phyloP scores from a whole-genome alignment of 2,797 vertebrate species.

The Bryconaethiops microstoma region DNA sequence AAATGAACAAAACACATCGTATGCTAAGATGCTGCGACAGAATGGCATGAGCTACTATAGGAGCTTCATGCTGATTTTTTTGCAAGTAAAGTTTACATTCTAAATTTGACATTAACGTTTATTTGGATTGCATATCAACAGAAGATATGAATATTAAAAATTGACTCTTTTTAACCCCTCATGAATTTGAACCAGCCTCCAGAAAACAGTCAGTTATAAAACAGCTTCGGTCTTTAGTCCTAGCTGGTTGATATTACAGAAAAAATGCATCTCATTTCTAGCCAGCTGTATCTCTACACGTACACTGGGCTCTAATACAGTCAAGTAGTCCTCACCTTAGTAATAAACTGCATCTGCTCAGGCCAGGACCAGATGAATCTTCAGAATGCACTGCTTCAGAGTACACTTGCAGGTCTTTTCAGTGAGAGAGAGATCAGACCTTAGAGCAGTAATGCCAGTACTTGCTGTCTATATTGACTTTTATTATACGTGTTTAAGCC shows the following conservation, averaged over 20 bases:
- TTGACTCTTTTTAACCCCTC: neutral
- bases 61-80: too few relatives aligned
- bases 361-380: neutral
- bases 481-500: neutral
- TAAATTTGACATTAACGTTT: neutral
- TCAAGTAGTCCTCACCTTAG: neutral
- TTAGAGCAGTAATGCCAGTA: neutral
- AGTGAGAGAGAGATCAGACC: too few relatives aligned
- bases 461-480: neutral
- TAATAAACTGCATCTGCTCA: conserved; percentile 11
- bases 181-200: neutral
- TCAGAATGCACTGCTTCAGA: conserved; percentile 1
- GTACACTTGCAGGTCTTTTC: conserved; percentile 9
- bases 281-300: neutral
- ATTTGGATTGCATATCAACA: neutral
- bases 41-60: neutral
- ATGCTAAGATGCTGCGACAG: too few relatives aligned
- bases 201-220: neutral
- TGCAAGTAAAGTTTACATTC: neutral
- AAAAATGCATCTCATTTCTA: conserved; percentile 17
- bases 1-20: neutral
- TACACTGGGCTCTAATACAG: conserved; percentile 5
- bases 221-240: neutral
- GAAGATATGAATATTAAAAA: neutral
- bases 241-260: neutral